Conservation (phyloP, 2,888 invertebrate species). For the Chloroclysta siterata region DNA sequence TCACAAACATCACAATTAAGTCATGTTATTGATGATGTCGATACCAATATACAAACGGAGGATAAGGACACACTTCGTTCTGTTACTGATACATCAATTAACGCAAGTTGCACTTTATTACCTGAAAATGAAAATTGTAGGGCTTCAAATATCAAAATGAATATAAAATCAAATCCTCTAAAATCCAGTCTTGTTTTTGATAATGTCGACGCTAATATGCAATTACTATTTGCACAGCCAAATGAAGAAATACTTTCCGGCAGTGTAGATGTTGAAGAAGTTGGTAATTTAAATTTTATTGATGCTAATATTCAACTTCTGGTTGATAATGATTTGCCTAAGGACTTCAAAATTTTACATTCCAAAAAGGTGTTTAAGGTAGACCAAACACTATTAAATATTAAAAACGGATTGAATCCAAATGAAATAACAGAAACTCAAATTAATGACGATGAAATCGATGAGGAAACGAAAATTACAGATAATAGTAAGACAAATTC, state of each 20-base stretch:
- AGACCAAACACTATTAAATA: background rate
- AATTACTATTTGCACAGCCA: constrained; percentile 23
- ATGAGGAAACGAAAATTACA: background rate
- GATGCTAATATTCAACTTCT: background rate
- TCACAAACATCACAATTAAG: background rate
- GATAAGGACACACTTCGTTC: background rate
- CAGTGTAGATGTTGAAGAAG: background rate
- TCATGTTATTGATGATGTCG: constrained; percentile 9
- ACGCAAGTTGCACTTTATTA: background rate
- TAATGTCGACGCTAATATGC: constrained; percentile 22
- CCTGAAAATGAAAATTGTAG: background rate
- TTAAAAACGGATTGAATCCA: background rate
- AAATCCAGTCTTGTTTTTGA: constrained; percentile 13
- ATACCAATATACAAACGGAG: constrained; percentile 19
- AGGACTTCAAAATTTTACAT: background rate
- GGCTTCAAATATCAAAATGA: background rate
- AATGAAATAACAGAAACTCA: constrained; percentile 1
- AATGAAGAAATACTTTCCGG: constrained; percentile 2
- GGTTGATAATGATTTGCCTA: background rate
- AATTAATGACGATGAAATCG: background rate
- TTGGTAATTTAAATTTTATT: background rate
- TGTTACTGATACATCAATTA: constrained; percentile 5
- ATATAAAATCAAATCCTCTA: constrained; percentile 1
- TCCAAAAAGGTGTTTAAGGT: background rate
- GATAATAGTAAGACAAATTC: background rate